Evolutionary conservation across 1,140 invertebrate genomes (phyloP).

Genomic region (Hylaeus anthracinus): DNA sequence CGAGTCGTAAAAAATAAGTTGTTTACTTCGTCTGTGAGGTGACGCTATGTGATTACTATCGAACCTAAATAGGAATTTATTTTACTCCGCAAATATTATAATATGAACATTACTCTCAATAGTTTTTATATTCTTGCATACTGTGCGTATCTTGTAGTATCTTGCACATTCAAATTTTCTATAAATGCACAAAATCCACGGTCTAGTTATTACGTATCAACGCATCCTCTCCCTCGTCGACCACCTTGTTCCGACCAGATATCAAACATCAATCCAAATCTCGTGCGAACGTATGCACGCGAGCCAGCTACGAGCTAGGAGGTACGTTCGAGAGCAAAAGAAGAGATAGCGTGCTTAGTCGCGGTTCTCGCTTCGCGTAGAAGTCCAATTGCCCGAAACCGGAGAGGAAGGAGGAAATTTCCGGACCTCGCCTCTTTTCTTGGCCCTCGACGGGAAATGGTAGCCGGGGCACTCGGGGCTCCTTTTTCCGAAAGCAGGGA

Average conservation of each 20-base stretch:
- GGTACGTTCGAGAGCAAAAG: neutral
- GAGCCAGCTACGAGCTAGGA: neutral
- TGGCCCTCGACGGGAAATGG: slow-evolving; percentile 31
- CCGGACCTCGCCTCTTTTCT: slow-evolving; percentile 40
- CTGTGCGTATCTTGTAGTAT: no score
- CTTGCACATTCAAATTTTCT: no score
- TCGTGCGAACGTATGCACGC: slow-evolving; percentile 5
- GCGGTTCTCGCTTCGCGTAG: slow-evolving; percentile 26
- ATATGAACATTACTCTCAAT: no score
- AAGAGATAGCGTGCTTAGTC: slow-evolving; percentile 42
- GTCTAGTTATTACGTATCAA: no score
- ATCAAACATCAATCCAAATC: neutral
- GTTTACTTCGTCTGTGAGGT: no score
- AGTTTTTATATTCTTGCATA: no score
- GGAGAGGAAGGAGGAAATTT: slow-evolving; percentile 38
- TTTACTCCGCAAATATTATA: no score
- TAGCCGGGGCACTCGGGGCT: slow-evolving; percentile 26
- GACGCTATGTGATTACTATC: no score
- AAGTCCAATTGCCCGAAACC: slow-evolving; percentile 45
- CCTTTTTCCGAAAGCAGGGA: slow-evolving; percentile 35
- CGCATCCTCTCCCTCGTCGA: neutral
- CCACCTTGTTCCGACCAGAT: neutral
- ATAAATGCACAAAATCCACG: no score
- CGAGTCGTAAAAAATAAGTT: no score
- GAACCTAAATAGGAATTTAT: no score